Evolutionary conservation across 2,797 vertebrate genomes (phyloP).

Genomic region (Gymnocypris eckloni): DNA sequence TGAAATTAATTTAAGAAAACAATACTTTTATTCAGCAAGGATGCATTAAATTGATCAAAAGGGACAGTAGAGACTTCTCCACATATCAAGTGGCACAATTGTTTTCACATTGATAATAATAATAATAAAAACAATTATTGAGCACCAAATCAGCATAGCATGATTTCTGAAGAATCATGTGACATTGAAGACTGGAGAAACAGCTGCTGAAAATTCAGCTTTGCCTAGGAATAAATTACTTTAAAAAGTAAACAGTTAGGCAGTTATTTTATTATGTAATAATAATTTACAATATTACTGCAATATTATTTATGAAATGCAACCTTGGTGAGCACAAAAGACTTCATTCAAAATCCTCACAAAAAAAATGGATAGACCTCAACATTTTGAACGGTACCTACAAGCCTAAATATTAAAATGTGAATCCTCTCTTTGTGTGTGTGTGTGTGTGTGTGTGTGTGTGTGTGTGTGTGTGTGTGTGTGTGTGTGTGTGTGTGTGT

Average conservation of each 20-base stretch:
- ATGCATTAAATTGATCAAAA: neutral
- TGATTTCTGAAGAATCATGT: neutral
- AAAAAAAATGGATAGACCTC: neutral
- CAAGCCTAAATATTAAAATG: neutral
- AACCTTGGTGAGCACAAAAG: neutral
- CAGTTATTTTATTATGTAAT: neutral
- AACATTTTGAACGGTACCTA: neutral
- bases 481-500: conserved; percentile 3
- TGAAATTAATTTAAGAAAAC: neutral
- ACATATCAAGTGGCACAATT: neutral
- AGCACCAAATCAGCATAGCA: neutral
- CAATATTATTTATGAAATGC: neutral
- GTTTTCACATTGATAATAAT: neutral
- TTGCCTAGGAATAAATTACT: neutral
- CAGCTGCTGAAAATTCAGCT: neutral
- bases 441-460: neutral
- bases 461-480: neutral
- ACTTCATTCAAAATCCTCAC: neutral
- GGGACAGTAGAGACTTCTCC: neutral
- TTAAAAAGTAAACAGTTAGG: neutral
- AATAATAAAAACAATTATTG: neutral
- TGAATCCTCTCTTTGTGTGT: neutral
- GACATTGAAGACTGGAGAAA: neutral
- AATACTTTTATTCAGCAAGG: neutral
- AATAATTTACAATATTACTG: neutral